phyloP scores from a whole-genome alignment of 2,113 vertebrate species.

The Pontoporia blainvillei region DNA sequence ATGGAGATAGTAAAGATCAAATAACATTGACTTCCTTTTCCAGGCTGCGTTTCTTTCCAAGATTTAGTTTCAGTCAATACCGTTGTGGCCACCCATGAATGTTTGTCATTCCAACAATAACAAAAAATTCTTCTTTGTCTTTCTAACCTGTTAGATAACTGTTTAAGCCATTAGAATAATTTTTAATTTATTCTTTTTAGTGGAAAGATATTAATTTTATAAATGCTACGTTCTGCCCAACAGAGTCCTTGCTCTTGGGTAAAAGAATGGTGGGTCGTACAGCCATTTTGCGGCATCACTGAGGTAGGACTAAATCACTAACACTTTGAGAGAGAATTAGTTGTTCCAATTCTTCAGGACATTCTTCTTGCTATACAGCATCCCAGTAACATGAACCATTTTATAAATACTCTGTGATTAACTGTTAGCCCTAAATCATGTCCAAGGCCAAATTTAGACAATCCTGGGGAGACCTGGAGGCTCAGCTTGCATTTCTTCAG shows the following conservation, averaged over 20 bases:
- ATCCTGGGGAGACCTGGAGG: not conserved
- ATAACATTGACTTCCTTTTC: not conserved
- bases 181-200: not conserved
- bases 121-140: not conserved
- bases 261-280: not conserved
- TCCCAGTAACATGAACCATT: not conserved
- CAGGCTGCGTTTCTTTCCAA: conserved; percentile 1
- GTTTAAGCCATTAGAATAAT: not conserved
- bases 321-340: not conserved
- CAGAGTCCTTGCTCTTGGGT: not conserved
- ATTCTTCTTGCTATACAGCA: not conserved
- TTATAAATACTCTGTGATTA: not conserved
- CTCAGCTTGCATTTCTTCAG: not conserved
- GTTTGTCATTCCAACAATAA: conserved; percentile 5
- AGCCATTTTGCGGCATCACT: not conserved
- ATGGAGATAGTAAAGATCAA: not conserved
- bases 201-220: not conserved
- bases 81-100: not conserved
- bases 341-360: not conserved
- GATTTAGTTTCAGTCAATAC: conserved; percentile 39
- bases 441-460: not conserved
- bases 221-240: not conserved
- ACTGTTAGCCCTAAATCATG: not conserved
- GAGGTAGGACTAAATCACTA: not conserved
- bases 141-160: not conserved